Evolutionary conservation across 2,113 vertebrate genomes (phyloP).

Genomic region (human): GRCh38 chrX:44588001-44588500

Average conservation of each 20-base stretch:
- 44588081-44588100: not conserved
- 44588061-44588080: too few species aligned
- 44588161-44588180: not conserved
- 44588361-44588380: not conserved
- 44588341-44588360: not conserved
- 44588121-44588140: not conserved
- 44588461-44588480: not conserved
- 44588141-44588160: not conserved
- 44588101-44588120: not conserved
- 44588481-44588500: not conserved
- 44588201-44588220: not conserved
- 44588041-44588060: too few species aligned
- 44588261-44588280: not conserved
- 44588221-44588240: not conserved
- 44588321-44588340: not conserved
- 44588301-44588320: not conserved
- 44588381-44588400: slow-evolving; percentile 15
- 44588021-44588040: too few species aligned
- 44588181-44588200: not conserved
- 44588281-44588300: not conserved
- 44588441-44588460: not conserved
- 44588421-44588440: not conserved
- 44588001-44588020: too few species aligned
- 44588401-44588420: not conserved
- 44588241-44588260: not conserved